A percentile compares a stretch with the other conserved stretches of the same genome.
These are phyloP conservation scores for Pangasius macronema DNA, from an alignment of 2,797 vertebrate genomes.

Conservation along the genomic window DNA sequence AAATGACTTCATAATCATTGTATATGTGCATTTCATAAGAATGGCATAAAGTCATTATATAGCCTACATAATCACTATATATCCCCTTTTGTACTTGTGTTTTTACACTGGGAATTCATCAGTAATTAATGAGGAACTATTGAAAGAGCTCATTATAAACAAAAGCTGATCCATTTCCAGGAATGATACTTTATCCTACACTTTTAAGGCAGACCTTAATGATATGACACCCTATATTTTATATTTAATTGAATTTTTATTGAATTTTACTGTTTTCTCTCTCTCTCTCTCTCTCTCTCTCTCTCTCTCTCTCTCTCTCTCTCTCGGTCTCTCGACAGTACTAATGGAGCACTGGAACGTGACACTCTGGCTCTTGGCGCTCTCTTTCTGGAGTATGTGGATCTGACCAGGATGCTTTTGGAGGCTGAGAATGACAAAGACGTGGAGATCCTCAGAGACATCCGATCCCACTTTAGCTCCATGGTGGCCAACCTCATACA, in stretches of 20 bases:
- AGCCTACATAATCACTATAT: not conserved
- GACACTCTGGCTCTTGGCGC: slow-evolving; percentile 94
- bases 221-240: not conserved
- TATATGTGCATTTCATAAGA: not conserved
- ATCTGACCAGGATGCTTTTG: slow-evolving; percentile 95
- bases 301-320: slow-evolving; percentile 45
- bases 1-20: not conserved
- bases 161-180: not conserved
- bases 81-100: not conserved
- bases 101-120: not conserved
- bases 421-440: slow-evolving; percentile 99
- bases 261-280: not conserved
- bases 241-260: not conserved
- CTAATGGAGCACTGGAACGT: slow-evolving; percentile 94
- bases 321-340: slow-evolving; percentile 74
- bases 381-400: slow-evolving; percentile 96
- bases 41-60: not conserved
- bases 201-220: not conserved
- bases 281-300: not conserved
- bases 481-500: slow-evolving; percentile 99
- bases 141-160: not conserved
- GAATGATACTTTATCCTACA: not conserved
- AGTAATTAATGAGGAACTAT: not conserved
- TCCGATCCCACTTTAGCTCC: slow-evolving; percentile 96
- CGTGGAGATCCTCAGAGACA: slow-evolving; percentile 96